Percentiles rank a stretch among this genome's conserved stretches.
Evolutionary conservation across 2,797 vertebrate species (phyloP).

Genomic region (Poeciliopsis gracilis): DNA sequence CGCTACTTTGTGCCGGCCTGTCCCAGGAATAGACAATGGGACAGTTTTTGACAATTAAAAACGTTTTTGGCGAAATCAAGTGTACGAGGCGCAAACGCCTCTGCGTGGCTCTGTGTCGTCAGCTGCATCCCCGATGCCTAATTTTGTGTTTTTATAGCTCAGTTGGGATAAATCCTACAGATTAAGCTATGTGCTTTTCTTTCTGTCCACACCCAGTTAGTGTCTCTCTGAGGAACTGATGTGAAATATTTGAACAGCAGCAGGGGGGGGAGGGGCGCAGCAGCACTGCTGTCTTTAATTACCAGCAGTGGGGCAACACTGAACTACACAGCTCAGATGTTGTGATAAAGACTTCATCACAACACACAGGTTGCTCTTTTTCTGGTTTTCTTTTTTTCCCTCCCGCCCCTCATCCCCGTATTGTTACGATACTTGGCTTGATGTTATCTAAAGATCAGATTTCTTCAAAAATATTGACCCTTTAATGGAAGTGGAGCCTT

Average conservation of each 20-base stretch:
- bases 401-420: neutral
- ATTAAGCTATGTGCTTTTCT: conserved; percentile 10
- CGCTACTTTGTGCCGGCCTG: neutral
- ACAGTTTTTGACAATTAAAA: neutral
- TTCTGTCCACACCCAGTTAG: neutral
- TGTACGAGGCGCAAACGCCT: neutral
- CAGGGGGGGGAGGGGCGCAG: neutral
- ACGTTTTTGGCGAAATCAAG: neutral
- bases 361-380: neutral
- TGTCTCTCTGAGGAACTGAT: neutral
- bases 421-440: conserved; percentile 3
- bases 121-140: neutral
- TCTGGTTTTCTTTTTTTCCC: too few relatives aligned
- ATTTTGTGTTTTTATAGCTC: neutral
- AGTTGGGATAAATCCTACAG: conserved; percentile 3
- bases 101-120: neutral
- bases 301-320: conserved; percentile 25
- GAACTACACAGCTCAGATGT: conserved; percentile 21
- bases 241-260: neutral
- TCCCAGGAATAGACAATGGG: neutral
- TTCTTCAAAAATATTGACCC: conserved; percentile 38
- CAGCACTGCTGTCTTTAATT: conserved; percentile 29
- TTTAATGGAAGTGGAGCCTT: conserved; percentile 16
- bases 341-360: neutral
- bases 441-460: conserved; percentile 35